A percentile compares a stretch with the other conserved stretches of the same genome.
Evolutionary conservation across 2,113 vertebrate species (phyloP).

Genomic region (Callocephalon fimbriatum): DNA sequence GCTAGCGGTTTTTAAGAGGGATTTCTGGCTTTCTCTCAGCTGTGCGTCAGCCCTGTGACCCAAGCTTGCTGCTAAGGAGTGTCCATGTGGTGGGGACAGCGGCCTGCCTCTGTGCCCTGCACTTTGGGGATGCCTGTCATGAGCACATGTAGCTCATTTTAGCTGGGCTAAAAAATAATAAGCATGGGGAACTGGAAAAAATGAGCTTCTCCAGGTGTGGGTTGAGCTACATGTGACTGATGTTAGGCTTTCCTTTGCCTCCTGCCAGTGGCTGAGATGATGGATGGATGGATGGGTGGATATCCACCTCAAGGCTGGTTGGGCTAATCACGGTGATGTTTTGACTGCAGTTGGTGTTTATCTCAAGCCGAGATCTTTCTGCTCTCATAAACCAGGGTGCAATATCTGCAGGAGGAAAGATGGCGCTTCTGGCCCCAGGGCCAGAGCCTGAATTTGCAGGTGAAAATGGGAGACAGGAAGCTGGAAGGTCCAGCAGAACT

Average conservation of each 20-base stretch:
- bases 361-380: background rate
- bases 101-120: background rate
- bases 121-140: fast-evolving
- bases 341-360: background rate
- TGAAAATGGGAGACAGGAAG: conserved; percentile 6
- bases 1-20: background rate
- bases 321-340: background rate
- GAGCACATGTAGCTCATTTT: background rate
- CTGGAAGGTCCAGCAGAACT: background rate
- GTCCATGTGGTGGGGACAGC: fast-evolving
- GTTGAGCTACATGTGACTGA: fast-evolving
- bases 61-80: background rate
- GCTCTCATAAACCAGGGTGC: background rate
- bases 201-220: background rate
- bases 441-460: background rate
- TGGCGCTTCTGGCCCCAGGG: background rate
- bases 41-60: background rate
- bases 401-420: background rate
- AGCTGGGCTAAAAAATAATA: background rate
- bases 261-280: background rate
- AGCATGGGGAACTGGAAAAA: background rate
- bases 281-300: background rate
- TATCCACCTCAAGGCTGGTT: background rate
- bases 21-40: background rate
- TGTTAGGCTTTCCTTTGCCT: background rate